Evolutionary conservation across 2,797 vertebrate species (phyloP).

Genomic region (Antennarius maculatus): DNA sequence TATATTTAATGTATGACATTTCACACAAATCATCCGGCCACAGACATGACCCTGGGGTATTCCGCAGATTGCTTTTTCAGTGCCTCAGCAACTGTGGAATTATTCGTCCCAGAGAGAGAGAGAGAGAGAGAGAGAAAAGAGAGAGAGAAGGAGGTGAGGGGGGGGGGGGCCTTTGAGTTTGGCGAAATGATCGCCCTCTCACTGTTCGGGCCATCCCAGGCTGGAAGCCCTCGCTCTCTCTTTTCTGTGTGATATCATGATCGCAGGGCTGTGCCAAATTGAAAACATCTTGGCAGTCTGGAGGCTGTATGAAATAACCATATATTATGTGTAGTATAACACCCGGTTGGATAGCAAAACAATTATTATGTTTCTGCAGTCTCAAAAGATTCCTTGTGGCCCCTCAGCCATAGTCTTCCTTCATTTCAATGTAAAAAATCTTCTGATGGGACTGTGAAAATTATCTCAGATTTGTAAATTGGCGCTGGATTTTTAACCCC

Average conservation of each 20-base stretch:
- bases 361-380: conserved; percentile 83
- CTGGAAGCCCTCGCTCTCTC: conserved; percentile 71
- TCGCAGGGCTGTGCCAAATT: conserved; percentile 86
- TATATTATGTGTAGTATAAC: conserved; percentile 86
- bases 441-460: conserved; percentile 70
- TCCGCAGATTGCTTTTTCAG: conserved; percentile 90
- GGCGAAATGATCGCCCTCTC: conserved; percentile 82
- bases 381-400: conserved; percentile 74
- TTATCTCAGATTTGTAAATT: conserved; percentile 76
- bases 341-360: conserved; percentile 82
- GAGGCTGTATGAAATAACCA: conserved; percentile 86
- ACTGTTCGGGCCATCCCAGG: conserved; percentile 81
- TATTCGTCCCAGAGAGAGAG: conserved; percentile 84
- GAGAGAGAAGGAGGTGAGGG: conserved; percentile 52
- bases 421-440: conserved; percentile 74
- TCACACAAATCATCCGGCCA: conserved; percentile 89
- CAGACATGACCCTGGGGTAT: conserved; percentile 89
- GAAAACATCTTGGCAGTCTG: conserved; percentile 88
- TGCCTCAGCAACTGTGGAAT: conserved; percentile 89
- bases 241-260: conserved; percentile 83
- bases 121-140: conserved; percentile 59
- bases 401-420: conserved; percentile 50
- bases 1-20: conserved; percentile 92
- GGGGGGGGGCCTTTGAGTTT: conserved; percentile 79
- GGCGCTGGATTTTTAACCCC: conserved; percentile 60